Base-by-base conservation (phyloP, 2,113 vertebrate species). In the Tursiops truncatus region DNA sequence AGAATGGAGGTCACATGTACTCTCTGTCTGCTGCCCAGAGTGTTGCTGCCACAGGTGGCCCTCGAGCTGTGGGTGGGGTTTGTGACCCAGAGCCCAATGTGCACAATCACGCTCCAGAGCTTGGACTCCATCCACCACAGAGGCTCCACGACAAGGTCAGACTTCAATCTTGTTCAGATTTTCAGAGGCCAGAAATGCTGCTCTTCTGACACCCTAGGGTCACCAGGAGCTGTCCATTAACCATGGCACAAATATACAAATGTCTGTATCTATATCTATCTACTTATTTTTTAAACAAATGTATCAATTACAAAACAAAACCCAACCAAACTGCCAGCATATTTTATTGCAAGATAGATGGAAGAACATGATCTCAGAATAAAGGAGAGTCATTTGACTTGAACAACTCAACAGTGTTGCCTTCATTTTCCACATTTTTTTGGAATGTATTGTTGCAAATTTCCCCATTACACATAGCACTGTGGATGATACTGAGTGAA, bases 1-100 rank as follows among this genome's bases (percentile, higher is more conserved):
- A 70, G 86, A 31, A 70, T 1, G 25, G 70, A 56, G 80, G 41
- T n/a, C 50, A 26, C 0, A 0, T 5, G 5, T 6, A 2, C 8
- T 53, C 44, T 41, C 63, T 0, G 6, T 53, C 83, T 28, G 44
- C 58, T 6, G 11, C 9, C 11, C 15, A 44, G 11, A 21, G n/a
- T 1, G 58, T 53, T 36, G 47, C 23, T 67, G 56, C 41, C 31
- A n/a, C 25, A 6, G 12, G 68, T 23, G 38, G 38, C 18, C 65
- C 33, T 56, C 1, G 0, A 17, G 26, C 73, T 70, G 36, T 33
- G 41, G 31, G 47, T 13, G 10, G 41, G 80, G 26, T 14, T 23
- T 4, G 8, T 3, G 76, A 74, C 56, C 60, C 67, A 38, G 47
- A 65, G 63, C 41, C n/a, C n/a, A 8, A 12, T 1, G 38, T 18